Conservation (phyloP, 2,113 vertebrate genomes). For the Gnathonemus longibarbis region DNA sequence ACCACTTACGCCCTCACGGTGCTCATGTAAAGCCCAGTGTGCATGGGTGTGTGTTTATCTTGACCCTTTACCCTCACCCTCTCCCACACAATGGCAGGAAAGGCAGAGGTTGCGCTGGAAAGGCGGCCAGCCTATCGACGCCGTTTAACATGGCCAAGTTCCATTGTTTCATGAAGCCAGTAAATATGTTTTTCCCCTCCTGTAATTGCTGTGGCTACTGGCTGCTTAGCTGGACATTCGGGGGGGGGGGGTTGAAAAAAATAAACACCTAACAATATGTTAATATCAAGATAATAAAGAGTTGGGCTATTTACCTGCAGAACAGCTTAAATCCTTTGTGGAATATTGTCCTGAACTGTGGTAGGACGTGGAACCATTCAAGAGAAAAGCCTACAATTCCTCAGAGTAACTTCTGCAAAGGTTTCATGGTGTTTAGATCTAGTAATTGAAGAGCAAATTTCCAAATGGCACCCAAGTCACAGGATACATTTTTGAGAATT, state of each 20-base stretch:
- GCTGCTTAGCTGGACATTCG: neutral
- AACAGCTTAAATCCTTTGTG: neutral
- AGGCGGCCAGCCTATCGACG: neutral
- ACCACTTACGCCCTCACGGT: neutral
- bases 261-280: neutral
- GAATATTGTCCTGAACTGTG: neutral
- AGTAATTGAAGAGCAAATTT: neutral
- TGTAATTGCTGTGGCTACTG: neutral
- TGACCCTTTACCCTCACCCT: neutral
- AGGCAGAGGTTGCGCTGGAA: neutral
- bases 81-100: slow-evolving; percentile 14
- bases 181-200: neutral
- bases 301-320: neutral
- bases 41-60: neutral
- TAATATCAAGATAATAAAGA: neutral
- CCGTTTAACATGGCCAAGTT: neutral
- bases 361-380: neutral
- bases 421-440: neutral
- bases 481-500: neutral
- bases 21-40: neutral
- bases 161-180: neutral
- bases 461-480: neutral
- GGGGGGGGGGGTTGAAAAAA: neutral
- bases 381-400: neutral
- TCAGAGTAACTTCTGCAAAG: neutral